Evolutionary conservation across 1,140 invertebrate species (phyloP), one percentile per base, ranked within the genome.

Genomic region (Magallana angulata): DNA sequence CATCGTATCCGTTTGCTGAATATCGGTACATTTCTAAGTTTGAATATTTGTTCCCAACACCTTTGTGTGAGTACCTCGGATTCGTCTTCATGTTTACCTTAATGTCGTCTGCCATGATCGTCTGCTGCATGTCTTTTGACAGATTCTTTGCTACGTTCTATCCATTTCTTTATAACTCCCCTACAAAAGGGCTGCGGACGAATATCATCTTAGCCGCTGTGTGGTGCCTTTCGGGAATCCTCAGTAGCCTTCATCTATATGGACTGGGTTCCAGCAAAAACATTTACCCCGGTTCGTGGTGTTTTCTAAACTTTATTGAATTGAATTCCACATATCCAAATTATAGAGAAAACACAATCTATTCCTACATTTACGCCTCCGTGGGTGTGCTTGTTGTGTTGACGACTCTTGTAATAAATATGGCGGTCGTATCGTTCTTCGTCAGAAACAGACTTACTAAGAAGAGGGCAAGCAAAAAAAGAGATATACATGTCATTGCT

Each of bases 61-160:
- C 87, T 57, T 68, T 94, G 89, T 92, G 93, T 89, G 87, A 93
- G 58, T 94, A 93, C 88, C 92, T 93, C 81, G 93, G 93, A 7
- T 95, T 95, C 90, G 91, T 94, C 85, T 92, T 95, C 90, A 93
- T 94, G 71, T 92, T 93, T 64, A 92, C 94, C 57, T 92, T 94
- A 16, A 86, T 94, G 59, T 90, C 94, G 1, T 95, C 95, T 2
- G 92, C 94, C 14, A 91, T 93, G 57, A 94, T 94, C 8, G 92
- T 95, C n/a, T 93, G 93, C 11, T 91, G 92, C 18, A 95, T 95
- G 94, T 94, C 94, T 11, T 68, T 95, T 1, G 95, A 95, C 90
- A 87, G 95, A 18, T 94, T 92, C 87, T 80, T 95, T 14, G 93
- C 94, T 48, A 94, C 95, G 58, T 87, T 91, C 57, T 93, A 93